These are phyloP conservation scores for Halcyon senegalensis DNA, from an alignment of 2,113 vertebrate genomes.

Conservation along the genomic window DNA sequence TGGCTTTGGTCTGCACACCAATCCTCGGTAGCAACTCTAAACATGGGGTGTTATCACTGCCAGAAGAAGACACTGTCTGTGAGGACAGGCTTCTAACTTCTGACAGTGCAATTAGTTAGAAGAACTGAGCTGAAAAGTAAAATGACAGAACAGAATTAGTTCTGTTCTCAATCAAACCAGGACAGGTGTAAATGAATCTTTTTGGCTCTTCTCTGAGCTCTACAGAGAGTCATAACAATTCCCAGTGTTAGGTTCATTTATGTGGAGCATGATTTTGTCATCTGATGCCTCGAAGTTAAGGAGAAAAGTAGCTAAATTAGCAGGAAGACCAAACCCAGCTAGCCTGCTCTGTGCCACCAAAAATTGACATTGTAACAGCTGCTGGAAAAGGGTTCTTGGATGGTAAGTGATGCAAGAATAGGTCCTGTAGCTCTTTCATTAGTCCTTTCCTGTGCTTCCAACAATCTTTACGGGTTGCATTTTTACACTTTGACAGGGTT, in stretches of 20 bases:
- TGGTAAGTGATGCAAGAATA: background rate
- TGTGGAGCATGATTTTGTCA: accelerated
- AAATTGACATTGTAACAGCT: background rate
- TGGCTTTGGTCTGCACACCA: no score
- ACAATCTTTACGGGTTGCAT: background rate
- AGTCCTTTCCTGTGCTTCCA: background rate
- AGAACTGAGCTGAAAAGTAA: no score
- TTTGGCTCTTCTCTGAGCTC: background rate
- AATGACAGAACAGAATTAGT: no score
- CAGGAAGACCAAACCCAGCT: background rate
- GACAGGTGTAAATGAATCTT: background rate
- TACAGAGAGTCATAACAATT: background rate
- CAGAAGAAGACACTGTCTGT: no score
- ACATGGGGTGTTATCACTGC: no score
- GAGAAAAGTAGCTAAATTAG: background rate
- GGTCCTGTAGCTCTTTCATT: background rate
- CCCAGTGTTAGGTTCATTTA: background rate
- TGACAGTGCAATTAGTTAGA: no score
- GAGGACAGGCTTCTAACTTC: no score
- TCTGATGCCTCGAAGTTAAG: background rate
- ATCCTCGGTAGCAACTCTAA: no score
- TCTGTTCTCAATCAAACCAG: no score
- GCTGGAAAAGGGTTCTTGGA: background rate
- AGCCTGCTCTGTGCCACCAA: background rate
- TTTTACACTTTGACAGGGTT: background rate